These are phyloP conservation scores for Rhagologus leucostigma DNA, from an alignment of 2,113 vertebrate species.

Conservation along the genomic window DNA sequence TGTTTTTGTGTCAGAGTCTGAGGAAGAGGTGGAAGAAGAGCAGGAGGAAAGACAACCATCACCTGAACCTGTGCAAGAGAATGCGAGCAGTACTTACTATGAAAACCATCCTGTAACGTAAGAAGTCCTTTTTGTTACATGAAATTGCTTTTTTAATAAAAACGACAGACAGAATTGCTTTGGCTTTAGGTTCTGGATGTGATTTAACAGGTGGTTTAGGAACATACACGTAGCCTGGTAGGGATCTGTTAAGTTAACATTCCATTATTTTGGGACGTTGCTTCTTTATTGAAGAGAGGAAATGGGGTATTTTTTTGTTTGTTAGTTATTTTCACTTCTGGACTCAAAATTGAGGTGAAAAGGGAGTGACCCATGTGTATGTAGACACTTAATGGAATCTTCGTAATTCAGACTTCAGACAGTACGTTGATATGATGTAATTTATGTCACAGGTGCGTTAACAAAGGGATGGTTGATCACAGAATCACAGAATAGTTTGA, in stretches of 20 bases:
- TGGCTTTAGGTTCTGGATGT: neutral
- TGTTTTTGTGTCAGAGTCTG: slow-evolving; percentile 80
- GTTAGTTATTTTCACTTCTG: neutral
- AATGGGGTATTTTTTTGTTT: neutral
- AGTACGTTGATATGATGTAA: accelerated
- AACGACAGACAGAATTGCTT: neutral
- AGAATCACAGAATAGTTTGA: neutral
- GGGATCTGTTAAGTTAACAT: accelerated
- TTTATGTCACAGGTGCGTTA: neutral
- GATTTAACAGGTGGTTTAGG: neutral
- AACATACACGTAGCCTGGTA: neutral
- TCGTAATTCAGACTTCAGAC: accelerated
- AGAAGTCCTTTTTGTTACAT: neutral
- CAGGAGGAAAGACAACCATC: slow-evolving; percentile 87
- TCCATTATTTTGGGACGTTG: neutral
- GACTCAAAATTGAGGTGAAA: neutral
- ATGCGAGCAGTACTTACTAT: slow-evolving; percentile 84
- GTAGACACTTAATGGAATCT: neutral
- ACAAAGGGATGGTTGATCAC: neutral
- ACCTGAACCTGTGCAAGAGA: slow-evolving; percentile 90
- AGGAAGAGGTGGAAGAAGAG: slow-evolving; percentile 94
- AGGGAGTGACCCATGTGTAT: accelerated
- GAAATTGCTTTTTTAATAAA: neutral
- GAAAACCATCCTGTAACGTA: slow-evolving; percentile 89
- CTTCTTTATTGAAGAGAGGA: neutral